Base-by-base conservation (phyloP, 2,888 invertebrate genomes). In the Ornithoptera priamus region DNA sequence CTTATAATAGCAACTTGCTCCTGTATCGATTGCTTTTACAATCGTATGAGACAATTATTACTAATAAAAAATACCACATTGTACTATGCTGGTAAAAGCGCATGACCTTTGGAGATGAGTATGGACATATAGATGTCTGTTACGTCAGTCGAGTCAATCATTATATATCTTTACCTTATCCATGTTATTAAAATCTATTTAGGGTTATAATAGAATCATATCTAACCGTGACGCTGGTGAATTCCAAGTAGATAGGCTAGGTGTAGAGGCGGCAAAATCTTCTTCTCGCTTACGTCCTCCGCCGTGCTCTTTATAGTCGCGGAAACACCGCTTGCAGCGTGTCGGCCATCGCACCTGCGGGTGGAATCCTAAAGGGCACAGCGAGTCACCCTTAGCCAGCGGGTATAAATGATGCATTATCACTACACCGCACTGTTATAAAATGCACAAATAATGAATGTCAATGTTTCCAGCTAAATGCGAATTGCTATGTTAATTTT, bases 341-440 rank as follows among this genome's bases (percentile, higher is more conserved):
- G 97, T 97, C 64, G 98, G 98, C 97, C 97, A 97, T 81, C 97
- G 95, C 78, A 97, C 97, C 93, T 98, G 98, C 72, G 98, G 98
- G 93, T 98, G 97, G 89, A 98, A 98, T 62, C 98, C 98, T 85
- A 98, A 93, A 73, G 97, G 98, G 87, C 98, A 98, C 78, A 98
- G 90, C 74, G 97, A 96, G 89, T 98, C 98, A 80, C 96, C 96
- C 89, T 97, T 97, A 84, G 96, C 96, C 84, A 96, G 89, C 59
- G 96, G 95, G 86, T 95, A 96, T 84, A 95, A 86, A 86, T 96
- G 96, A 90, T 96, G 95, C 96, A 96, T 96, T 77, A 74, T 76
- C 72, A 75, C 77, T 73, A 73, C 81, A 83, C 79, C 75, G 76
- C 77, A 81, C 82, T 71, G 72, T 68, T 70, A 75, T 24, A 82